Conservation (phyloP, 1,140 invertebrate genomes). For the Planococcus citri region DNA sequence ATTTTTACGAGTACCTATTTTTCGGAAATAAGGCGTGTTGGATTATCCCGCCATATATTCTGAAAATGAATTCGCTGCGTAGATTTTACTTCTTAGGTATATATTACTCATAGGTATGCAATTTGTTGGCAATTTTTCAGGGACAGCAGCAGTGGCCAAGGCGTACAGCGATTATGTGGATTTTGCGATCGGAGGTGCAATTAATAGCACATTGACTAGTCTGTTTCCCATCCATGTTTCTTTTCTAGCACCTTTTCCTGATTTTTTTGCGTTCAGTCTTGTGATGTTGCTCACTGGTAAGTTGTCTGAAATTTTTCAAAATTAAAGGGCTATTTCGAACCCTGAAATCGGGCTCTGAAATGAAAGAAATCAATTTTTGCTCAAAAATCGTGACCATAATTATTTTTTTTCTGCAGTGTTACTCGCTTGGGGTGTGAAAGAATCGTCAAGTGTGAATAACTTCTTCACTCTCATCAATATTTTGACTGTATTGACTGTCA, state of each 20-base stretch:
- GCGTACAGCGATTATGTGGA: slow-evolving; percentile 62
- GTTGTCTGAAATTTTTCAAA: no score
- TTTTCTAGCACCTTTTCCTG: slow-evolving; percentile 49
- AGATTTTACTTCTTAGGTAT: no score
- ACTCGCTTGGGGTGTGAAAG: slow-evolving; percentile 69
- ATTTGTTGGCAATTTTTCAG: slow-evolving; percentile 31
- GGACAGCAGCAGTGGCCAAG: slow-evolving; percentile 57
- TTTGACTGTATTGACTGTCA: slow-evolving; percentile 65
- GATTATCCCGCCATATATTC: no score
- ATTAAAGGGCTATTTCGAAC: no score
- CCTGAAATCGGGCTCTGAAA: no score
- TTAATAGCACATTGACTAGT: slow-evolving; percentile 44
- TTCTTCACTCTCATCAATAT: slow-evolving; percentile 80
- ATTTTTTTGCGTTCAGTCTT: slow-evolving; percentile 49
- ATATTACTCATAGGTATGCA: no score
- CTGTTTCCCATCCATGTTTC: slow-evolving; percentile 43
- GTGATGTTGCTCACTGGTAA: no score
- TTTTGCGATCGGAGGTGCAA: slow-evolving; percentile 45
- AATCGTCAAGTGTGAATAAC: slow-evolving; percentile 81
- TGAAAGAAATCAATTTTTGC: no score
- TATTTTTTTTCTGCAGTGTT: slow-evolving; percentile 40
- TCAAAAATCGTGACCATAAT: not conserved
- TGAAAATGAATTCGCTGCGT: no score
- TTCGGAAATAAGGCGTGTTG: no score
- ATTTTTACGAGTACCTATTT: no score